These are phyloP conservation scores for Myripristis murdjan DNA, from an alignment of 2,797 vertebrate species.

Conservation along the genomic window DNA sequence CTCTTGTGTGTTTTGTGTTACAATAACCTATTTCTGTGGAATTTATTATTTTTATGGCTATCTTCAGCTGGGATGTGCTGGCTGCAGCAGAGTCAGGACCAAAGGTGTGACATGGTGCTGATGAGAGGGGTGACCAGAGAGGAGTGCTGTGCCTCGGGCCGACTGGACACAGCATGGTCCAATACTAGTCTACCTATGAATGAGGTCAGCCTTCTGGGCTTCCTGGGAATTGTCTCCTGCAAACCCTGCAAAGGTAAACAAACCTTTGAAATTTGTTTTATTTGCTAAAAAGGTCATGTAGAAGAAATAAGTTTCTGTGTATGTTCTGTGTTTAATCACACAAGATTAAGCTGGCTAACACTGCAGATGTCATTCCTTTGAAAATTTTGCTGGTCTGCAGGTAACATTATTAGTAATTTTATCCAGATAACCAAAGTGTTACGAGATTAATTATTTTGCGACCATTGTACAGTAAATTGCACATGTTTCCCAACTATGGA, in stretches of 20 bases:
- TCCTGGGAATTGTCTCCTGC: slow-evolving; percentile 94
- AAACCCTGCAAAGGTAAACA: slow-evolving; percentile 95
- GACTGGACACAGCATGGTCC: slow-evolving; percentile 95
- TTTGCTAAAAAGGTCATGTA: background rate
- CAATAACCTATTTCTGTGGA: background rate
- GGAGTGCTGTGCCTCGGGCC: slow-evolving; percentile 92
- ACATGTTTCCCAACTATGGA: background rate
- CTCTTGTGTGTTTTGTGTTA: background rate
- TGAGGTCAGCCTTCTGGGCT: slow-evolving; percentile 94
- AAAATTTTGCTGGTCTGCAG: background rate
- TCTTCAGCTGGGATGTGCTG: slow-evolving; percentile 94
- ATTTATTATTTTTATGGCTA: slow-evolving; percentile 1
- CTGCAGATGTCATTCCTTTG: background rate
- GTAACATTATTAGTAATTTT: background rate
- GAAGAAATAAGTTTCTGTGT: background rate
- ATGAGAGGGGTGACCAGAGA: slow-evolving; percentile 91
- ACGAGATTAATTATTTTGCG: background rate
- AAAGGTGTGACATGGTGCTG: slow-evolving; percentile 94
- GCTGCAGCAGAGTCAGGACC: slow-evolving; percentile 92
- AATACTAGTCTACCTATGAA: slow-evolving; percentile 94
- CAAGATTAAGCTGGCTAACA: background rate
- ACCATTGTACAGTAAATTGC: background rate
- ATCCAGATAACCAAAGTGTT: background rate
- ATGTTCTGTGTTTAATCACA: too few relatives aligned
- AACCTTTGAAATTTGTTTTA: slow-evolving; percentile 7